A percentile compares a stretch with the other conserved stretches of the same genome.
phyloP scores from a whole-genome alignment of 1,140 invertebrate species.

The Ptiloglossa arizonensis region DNA sequence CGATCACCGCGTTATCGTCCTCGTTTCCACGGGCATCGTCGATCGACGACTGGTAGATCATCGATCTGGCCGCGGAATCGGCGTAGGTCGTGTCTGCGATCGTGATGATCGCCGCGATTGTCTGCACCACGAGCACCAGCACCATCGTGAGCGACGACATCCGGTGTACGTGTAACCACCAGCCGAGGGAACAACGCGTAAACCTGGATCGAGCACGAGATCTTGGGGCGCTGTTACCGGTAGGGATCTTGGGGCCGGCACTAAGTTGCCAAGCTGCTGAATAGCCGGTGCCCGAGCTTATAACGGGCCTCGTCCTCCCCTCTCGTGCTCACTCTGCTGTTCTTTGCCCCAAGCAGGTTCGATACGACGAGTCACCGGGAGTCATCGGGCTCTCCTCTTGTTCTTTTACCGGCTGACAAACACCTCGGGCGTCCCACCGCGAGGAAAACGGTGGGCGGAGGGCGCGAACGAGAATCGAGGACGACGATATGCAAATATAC shows the following conservation, averaged over 20 bases:
- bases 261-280: constrained; percentile 76
- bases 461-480: constrained; percentile 3
- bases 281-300: constrained; percentile 78
- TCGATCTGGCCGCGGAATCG: constrained; percentile 3
- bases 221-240: constrained; percentile 23
- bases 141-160: constrained; percentile 26
- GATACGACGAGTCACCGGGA: constrained; percentile 39
- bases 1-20: constrained; percentile 67
- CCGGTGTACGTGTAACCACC: background rate
- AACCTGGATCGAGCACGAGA: constrained; percentile 12
- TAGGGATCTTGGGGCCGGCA: constrained; percentile 58
- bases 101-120: constrained; percentile 1
- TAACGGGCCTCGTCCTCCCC: constrained; percentile 81
- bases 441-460: constrained; percentile 31
- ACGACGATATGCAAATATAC: no score
- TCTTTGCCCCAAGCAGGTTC: constrained; percentile 56
- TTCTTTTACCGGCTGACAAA: constrained; percentile 37
- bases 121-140: constrained; percentile 49
- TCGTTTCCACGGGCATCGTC: constrained; percentile 41
- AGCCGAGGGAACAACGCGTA: constrained; percentile 1
- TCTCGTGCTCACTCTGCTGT: constrained; percentile 35
- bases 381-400: constrained; percentile 51
- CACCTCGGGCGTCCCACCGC: background rate
- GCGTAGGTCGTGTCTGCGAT: background rate
- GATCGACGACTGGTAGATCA: background rate